Base-by-base conservation (phyloP, 2,113 vertebrate species). In the Neodon shergylaensis region DNA sequence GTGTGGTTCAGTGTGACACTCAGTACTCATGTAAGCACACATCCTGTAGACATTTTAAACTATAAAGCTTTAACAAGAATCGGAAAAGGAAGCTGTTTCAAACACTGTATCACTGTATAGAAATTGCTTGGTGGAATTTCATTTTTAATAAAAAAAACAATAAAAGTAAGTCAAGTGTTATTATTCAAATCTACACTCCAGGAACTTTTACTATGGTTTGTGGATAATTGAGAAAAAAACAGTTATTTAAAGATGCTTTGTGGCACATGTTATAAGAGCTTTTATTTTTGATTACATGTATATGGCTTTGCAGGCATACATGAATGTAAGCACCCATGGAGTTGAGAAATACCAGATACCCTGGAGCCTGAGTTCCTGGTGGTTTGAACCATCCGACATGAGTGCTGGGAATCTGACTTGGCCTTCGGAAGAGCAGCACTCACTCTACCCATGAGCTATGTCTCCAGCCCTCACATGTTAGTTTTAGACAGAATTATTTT, bases 41-140 rank as follows among this genome's bases (percentile, higher is more conserved):
- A 86, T 96, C 81, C 58, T 97, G 95, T 97, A 97, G 97, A 96
- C 96, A 83, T 96, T 98, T 92, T 92, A 96, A 97, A 96, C 96
- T 88, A 81, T 76, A 97, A 98, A 98, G 96, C 96, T 98, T 98
- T 98, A 98, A 97, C 66, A 92, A 91, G 94, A 98, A 86, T 72
- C 24, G 47, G 28, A 85, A n/a, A 94, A 81, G 77, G 92, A 97
- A 91, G 85, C 96, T 91, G 79, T 97, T 96, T 96, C 91, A 98
- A 98, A 98, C 81, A 94, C 73, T 97, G 95, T 98, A 97, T 89
- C 96, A 96, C 73, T 97, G 93, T 97, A 96, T 94, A 97, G 97
- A 95, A 87, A 91, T 97, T 96, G 58, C 98, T 89, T 66, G 74
- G 83, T 77, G 77, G 83, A 72, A 63, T 90, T 96, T 90, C 49